Conservation (phyloP, 2,888 invertebrate genomes). For the Parnassius glacialis region DNA sequence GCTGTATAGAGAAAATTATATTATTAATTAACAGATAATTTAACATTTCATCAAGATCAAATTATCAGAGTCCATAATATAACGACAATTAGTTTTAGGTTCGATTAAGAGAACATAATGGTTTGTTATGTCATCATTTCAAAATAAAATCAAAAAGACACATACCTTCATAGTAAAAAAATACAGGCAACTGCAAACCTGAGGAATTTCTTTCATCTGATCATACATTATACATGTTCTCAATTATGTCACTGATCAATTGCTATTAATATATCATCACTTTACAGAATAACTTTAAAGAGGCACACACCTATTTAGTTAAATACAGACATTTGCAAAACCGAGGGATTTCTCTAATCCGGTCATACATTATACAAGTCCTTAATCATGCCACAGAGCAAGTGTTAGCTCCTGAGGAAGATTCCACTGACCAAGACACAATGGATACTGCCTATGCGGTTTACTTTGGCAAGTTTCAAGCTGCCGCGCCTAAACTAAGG, state of each 20-base stretch:
- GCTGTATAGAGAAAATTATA: too few relatives aligned
- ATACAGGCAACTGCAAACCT: background rate
- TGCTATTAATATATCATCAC: background rate
- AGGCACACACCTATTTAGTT: slow-evolving; percentile 89
- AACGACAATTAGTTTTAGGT: too few relatives aligned
- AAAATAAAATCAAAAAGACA: too few relatives aligned
- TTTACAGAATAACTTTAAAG: slow-evolving; percentile 89
- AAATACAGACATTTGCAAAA: slow-evolving; percentile 92
- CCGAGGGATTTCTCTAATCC: slow-evolving; percentile 89
- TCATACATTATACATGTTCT: too few relatives aligned
- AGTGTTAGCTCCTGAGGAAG: slow-evolving; percentile 75
- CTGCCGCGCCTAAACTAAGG: slow-evolving; percentile 92
- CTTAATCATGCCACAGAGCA: slow-evolving; percentile 90
- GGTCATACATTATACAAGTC: slow-evolving; percentile 88
- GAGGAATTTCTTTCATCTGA: too few relatives aligned
- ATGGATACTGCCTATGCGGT: slow-evolving; percentile 88
- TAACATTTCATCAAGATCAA: too few relatives aligned
- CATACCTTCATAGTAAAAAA: background rate
- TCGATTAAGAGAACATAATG: too few relatives aligned
- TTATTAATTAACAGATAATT: too few relatives aligned
- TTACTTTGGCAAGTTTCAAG: slow-evolving; percentile 97
- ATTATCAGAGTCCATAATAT: too few relatives aligned
- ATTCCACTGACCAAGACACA: slow-evolving; percentile 50
- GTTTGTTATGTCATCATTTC: too few relatives aligned
- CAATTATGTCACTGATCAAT: too few relatives aligned